phyloP scores from a whole-genome alignment of 2,888 invertebrate genomes.

The Diogma glabrata region DNA sequence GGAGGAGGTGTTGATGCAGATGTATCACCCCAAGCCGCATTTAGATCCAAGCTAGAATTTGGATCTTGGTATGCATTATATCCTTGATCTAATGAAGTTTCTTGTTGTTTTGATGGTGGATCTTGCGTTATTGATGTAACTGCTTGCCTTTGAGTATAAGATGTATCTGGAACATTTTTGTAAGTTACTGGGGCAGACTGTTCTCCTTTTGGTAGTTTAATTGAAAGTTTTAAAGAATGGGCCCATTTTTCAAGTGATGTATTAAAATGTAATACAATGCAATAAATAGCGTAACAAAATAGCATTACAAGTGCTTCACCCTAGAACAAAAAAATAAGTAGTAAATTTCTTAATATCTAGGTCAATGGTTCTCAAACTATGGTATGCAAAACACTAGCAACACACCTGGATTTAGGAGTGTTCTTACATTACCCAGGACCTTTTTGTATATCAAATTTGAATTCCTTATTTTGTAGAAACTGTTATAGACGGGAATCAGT shows the following conservation, averaged over 20 bases:
- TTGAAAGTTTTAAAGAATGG: constrained; percentile 63
- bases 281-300: constrained; percentile 76
- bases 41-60: constrained; percentile 44
- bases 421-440: no score
- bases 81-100: constrained; percentile 20
- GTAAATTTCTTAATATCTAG: no score
- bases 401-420: no score
- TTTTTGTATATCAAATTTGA: no score
- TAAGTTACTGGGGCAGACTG: constrained; percentile 52
- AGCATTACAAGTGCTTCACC: constrained; percentile 79
- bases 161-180: constrained; percentile 39
- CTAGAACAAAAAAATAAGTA: no score
- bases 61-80: constrained; percentile 31
- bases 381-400: no score
- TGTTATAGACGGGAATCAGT: no score
- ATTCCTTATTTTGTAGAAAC: no score
- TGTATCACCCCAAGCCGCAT: constrained; percentile 39
- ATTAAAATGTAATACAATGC: constrained; percentile 75
- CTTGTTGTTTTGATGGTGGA: constrained; percentile 18
- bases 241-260: constrained; percentile 72
- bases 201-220: constrained; percentile 57
- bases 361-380: no score
- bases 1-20: constrained; percentile 21
- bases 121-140: constrained; percentile 30
- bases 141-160: constrained; percentile 32